phyloP scores from a whole-genome alignment of 2,888 invertebrate species.

The Rosalia funebris region DNA sequence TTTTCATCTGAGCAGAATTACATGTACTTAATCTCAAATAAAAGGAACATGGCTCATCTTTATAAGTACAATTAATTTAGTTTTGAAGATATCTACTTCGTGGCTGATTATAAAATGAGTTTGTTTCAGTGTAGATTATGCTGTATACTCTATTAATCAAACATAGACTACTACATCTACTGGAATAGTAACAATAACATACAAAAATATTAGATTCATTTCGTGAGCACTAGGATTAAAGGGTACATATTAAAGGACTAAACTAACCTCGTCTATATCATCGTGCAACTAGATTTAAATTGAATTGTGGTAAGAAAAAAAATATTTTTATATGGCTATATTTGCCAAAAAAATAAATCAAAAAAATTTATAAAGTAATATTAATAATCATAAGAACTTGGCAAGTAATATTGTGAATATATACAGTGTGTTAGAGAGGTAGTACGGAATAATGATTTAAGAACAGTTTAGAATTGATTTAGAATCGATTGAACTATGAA shows the following conservation, averaged over 20 bases:
- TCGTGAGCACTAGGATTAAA: neutral
- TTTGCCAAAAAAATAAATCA: neutral
- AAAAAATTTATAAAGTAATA: neutral
- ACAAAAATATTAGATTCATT: conserved; percentile 10
- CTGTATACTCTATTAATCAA: neutral
- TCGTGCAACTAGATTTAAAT: too few relatives aligned
- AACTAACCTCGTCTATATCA: too few relatives aligned
- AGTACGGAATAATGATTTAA: too few relatives aligned
- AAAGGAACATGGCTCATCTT: neutral
- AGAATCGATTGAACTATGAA: too few relatives aligned
- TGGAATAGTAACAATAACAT: conserved; percentile 5
- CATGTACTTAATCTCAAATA: neutral
- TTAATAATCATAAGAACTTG: neutral
- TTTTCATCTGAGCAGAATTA: neutral
- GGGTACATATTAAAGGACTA: neutral
- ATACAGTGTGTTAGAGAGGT: too few relatives aligned
- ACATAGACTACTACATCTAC: neutral
- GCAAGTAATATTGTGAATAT: neutral
- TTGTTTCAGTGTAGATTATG: neutral
- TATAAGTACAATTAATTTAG: neutral
- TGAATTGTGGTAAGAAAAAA: neutral
- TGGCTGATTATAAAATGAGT: neutral
- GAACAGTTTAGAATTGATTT: too few relatives aligned
- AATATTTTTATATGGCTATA: neutral
- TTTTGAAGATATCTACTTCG: neutral